Base-by-base conservation (phyloP, 2,888 invertebrate species). In the Acrobasis suavella region DNA sequence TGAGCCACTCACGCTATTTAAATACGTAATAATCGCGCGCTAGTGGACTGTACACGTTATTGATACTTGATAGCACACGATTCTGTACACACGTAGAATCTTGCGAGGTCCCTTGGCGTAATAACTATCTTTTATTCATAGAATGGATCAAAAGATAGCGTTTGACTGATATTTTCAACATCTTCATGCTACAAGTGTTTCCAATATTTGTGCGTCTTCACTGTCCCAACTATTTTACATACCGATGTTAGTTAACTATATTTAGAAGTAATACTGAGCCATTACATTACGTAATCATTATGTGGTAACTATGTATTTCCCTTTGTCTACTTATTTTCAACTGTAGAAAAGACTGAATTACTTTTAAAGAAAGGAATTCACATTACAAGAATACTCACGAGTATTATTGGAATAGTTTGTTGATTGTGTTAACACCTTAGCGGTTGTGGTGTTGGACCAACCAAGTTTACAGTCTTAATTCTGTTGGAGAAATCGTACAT, bases 301-400 rank as follows among this genome's bases (percentile, higher is more conserved):
- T 76, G 71, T 75, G 73, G 72, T 74, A 71, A 72, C 72, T 80
- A 77, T 76, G 78, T 81, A 75, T 80, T 82, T 80, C 79, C 75
- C 77, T 80, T 84, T 82, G 76, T 79, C 80, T 82, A 81, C 78
- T 85, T 85, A 77, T 75, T 85, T 86, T 83, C 80, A 86, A 82
- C 85, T 81, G 87, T 89, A 91, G 89, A 85, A 86, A 90, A 92
- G 91, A 91, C 91, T 92, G 91, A 85, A 81, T 80, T 80, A 77
- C 74, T 74, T 79, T 70, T 67, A 56, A 65, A 58, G 60, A 70
- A 71, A 83, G 80, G 78, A 82, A 84, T 87, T 86, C 89, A 86
- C 85, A 86, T 81, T 81, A 73, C 78, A 85, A 86, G 87, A 91
- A 91, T 91, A 92, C 91, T 91, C 91, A 90, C 79, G 74, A 70